Conservation (phyloP, 2,888 invertebrate genomes). For the Polymixis lichenea region DNA sequence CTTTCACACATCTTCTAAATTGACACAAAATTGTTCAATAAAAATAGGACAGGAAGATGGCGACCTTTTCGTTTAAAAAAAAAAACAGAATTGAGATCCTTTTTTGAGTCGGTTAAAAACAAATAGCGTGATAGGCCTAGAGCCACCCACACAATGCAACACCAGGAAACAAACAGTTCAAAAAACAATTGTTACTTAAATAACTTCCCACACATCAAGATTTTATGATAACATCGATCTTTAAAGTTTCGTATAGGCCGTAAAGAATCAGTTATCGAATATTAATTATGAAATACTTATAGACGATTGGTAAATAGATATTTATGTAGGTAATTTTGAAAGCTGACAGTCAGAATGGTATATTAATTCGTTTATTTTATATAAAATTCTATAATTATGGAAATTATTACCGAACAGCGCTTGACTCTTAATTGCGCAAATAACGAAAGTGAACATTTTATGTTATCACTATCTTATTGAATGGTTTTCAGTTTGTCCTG, state of each 20-base stretch:
- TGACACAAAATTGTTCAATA: not conserved
- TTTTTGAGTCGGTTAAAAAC: too few species aligned
- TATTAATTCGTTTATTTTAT: slow-evolving; percentile 67
- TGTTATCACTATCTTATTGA: not conserved
- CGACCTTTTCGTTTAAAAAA: not conserved
- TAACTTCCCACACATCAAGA: slow-evolving; percentile 16
- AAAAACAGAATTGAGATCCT: not conserved
- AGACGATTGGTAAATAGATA: slow-evolving; percentile 50
- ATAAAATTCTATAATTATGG: slow-evolving; percentile 47
- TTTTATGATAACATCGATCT: slow-evolving; percentile 21
- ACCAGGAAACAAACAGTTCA: slow-evolving; percentile 24
- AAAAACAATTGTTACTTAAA: slow-evolving; percentile 24
- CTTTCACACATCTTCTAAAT: not conserved
- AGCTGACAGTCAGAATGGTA: slow-evolving; percentile 62
- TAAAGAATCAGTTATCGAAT: slow-evolving; percentile 32
- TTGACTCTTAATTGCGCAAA: slow-evolving; percentile 67
- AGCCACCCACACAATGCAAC: not conserved
- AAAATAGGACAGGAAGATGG: too few species aligned
- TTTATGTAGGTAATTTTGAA: slow-evolving; percentile 62
- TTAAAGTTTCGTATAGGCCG: slow-evolving; percentile 29
- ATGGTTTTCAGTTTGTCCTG: not conserved
- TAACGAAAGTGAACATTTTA: slow-evolving; percentile 32
- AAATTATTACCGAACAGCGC: slow-evolving; percentile 62
- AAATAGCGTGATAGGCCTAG: not conserved
- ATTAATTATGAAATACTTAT: slow-evolving; percentile 47